phyloP scores from a whole-genome alignment of 2,888 invertebrate species.

The Coleophora flavipennella region DNA sequence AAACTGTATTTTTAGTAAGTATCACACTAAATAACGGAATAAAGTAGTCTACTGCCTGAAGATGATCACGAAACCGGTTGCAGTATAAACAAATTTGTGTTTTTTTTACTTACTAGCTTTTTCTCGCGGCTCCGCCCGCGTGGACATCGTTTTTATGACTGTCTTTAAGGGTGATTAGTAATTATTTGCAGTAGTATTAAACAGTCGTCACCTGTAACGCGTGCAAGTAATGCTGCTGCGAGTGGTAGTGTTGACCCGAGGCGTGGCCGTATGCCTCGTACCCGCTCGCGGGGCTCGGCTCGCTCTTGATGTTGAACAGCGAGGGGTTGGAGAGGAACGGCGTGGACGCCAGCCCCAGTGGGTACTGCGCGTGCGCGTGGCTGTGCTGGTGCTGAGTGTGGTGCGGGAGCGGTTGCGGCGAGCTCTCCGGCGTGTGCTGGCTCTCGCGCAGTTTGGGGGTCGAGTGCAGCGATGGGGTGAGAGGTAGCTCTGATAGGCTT shows the following conservation, averaged over 20 bases:
- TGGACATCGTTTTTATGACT: too few relatives aligned
- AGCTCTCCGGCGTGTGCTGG: conserved; percentile 24
- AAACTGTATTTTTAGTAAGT: too few relatives aligned
- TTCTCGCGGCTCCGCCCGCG: too few relatives aligned
- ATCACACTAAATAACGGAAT: too few relatives aligned
- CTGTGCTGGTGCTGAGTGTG: conserved; percentile 13
- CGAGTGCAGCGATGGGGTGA: conserved; percentile 34
- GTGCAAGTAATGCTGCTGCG: conserved; percentile 72
- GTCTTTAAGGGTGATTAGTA: too few relatives aligned
- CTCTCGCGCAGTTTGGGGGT: conserved; percentile 20
- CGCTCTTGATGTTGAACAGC: conserved; percentile 64
- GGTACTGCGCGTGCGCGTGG: conserved; percentile 33
- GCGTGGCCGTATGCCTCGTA: conserved; percentile 42
- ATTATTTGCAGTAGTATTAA: too few relatives aligned
- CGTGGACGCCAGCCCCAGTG: conserved; percentile 28
- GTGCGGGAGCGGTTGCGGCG: conserved; percentile 16
- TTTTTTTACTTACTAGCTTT: too few relatives aligned
- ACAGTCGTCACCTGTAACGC: conserved; percentile 57
- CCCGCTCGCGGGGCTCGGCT: conserved; percentile 45
- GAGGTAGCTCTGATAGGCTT: conserved; percentile 59
- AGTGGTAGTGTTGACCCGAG: conserved; percentile 42
- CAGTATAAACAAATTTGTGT: too few relatives aligned
- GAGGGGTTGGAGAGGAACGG: conserved; percentile 49
- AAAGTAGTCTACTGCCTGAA: too few relatives aligned
- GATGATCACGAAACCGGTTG: too few relatives aligned